Evolutionary conservation across 2,113 vertebrate species (phyloP).

Genomic region (Bolborhynchus lineola): DNA sequence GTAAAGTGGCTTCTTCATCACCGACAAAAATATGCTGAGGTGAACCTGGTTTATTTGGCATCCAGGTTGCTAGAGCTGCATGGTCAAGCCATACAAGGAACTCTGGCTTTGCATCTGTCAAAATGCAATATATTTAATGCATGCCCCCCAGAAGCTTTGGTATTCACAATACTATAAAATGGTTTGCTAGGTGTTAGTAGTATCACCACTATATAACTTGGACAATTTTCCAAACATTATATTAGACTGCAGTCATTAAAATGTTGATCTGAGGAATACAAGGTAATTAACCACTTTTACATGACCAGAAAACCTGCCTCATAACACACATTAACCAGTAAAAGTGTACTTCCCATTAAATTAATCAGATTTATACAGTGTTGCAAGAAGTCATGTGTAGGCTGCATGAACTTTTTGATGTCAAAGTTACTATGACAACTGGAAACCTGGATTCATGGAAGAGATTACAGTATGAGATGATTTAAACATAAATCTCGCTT

Average conservation of each 20-base stretch:
- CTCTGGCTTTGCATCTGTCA: neutral
- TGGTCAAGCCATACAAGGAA: neutral
- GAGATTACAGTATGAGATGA: neutral
- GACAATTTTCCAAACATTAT: neutral
- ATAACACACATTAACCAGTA: neutral
- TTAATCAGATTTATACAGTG: constrained; percentile 60
- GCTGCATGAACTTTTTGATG: constrained; percentile 25
- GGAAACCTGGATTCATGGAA: constrained; percentile 18
- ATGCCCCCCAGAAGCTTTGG: rapidly evolving
- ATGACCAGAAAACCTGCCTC: neutral
- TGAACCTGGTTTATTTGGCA: neutral
- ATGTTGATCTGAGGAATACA: neutral
- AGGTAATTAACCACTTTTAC: neutral
- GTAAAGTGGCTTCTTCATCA: neutral
- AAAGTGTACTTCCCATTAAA: neutral
- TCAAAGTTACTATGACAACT: constrained; percentile 53
- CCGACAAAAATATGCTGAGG: rapidly evolving
- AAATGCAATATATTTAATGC: neutral
- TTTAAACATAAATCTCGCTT: constrained; percentile 32
- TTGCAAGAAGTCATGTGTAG: constrained; percentile 52
- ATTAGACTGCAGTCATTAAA: neutral
- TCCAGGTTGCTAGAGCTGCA: neutral
- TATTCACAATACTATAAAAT: neutral
- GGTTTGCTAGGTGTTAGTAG: neutral
- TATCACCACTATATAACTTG: neutral